Percentiles rank a stretch among this genome's conserved stretches.
These are phyloP conservation scores for Gadus macrocephalus DNA, from an alignment of 2,113 vertebrate species.

Conservation along the genomic window DNA sequence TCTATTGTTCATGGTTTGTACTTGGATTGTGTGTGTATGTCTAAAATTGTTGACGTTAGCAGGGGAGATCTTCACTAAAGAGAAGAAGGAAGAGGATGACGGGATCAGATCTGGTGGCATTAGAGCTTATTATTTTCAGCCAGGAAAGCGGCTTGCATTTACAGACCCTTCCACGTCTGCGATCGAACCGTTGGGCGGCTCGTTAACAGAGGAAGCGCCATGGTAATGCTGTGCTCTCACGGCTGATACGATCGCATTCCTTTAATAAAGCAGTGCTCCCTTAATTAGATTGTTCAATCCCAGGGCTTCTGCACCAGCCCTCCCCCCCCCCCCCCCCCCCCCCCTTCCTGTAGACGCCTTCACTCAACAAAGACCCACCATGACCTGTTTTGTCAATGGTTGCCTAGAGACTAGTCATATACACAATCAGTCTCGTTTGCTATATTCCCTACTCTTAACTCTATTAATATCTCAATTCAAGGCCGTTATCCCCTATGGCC, in stretches of 20 bases:
- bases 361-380: background rate
- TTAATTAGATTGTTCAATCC: constrained; percentile 41
- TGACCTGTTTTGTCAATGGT: constrained; percentile 21
- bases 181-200: too few relatives aligned
- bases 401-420: constrained; percentile 32
- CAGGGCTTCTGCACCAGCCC: constrained; percentile 10
- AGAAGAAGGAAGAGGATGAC: too few relatives aligned
- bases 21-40: too few relatives aligned
- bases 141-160: too few relatives aligned
- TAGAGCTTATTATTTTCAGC: too few relatives aligned
- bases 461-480: background rate
- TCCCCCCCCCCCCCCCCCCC: constrained; percentile 21
- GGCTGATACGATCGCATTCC: constrained; percentile 13
- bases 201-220: background rate
- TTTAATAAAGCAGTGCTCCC: constrained; percentile 29
- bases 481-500: constrained; percentile 13
- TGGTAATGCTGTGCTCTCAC: constrained; percentile 4
- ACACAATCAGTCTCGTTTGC: constrained; percentile 30
- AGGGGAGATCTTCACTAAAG: too few relatives aligned
- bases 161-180: too few relatives aligned
- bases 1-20: too few relatives aligned
- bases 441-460: constrained; percentile 22
- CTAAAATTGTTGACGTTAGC: too few relatives aligned
- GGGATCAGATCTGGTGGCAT: too few relatives aligned
- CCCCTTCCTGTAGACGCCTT: constrained; percentile 10